Evolutionary conservation across 2,888 invertebrate species (phyloP), one percentile per base, ranked within the genome.

Genomic region (Conistra vaccinii): DNA sequence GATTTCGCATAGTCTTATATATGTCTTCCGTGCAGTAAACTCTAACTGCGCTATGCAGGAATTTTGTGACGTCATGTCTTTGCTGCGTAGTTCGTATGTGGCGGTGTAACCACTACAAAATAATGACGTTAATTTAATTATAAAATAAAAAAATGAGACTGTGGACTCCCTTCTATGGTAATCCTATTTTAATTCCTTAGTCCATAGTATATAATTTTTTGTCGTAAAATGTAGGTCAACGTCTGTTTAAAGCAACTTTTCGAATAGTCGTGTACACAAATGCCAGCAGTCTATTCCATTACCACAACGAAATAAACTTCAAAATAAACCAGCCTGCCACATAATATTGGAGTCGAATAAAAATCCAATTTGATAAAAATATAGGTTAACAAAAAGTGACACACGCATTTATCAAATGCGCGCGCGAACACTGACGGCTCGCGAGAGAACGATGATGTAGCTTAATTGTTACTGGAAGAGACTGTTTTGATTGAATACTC

Each of bases 351-450:
- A 84, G 57, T 76, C 72, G 75, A 82, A 87, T 87, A 87, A 86
- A 87, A 89, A 85, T 85, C 81, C 88, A 85, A 89, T 87, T 88
- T 86, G 79, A 86, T 85, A 72, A 85, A 87, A 89, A 82, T 85
- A 82, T 81, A 84, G 71, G 82, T 78, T 71, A 72, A 83, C 83
- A 85, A 85, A 89, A 85, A 78, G 72, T 81, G 83, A 82, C 81
- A 81, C 67, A 77, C 81, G 82, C 88, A 89, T 89, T 90, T 89
- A 88, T 89, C 89, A 90, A 87, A 87, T 76, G 80, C 70, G 82
- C 68, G 81, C 72, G 84, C 80, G 76, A 78, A 75, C 76, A 86
- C 80, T 85, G 88, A 84, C 87, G 78, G 73, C 73, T 76, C 73
- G 80, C 51, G 69, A 79, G 73, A 3, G 70, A 35, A 75, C 88